Base-by-base conservation (phyloP, 1,140 invertebrate genomes). In the Cyphomyrmex costatus region DNA sequence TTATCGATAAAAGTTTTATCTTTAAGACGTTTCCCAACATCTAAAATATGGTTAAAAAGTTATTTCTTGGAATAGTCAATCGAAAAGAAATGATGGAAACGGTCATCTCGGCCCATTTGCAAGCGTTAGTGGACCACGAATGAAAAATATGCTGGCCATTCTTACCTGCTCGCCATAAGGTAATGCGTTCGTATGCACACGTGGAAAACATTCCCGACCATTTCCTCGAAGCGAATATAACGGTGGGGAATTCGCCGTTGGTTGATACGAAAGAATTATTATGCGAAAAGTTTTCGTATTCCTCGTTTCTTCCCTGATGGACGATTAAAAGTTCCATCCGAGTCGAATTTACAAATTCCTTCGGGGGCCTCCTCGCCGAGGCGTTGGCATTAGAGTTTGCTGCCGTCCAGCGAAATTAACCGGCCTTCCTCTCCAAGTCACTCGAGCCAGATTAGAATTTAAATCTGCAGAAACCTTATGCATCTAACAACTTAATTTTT, bases 261-360 rank as follows among this genome's bases (percentile, higher is more conserved):
- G 71, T 71, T 68, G 51, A 70, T 56, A 86, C 65, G 82, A 90
- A 92, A 93, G 89, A 93, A 93, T 93, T 93, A 93, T 93, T 93
- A 93, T 92, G 92, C 92, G 91, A 93, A 94, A 94, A 94, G 92
- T 93, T 68, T 94, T 10, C 79, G 85, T 74, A 73, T 70, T 83
- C 82, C 91, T 89, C 92, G 90, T 91, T 92, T 93, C 91, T 90
- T 92, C 91, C 88, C 91, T 89, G 93, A 93, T 93, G 92, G 92
- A 92, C 93, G 93, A 93, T 94, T 93, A 92, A 94, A 94, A 93
- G 90, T 94, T 94, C 89, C 86, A 84, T 61, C 90, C 65, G 63
- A 80, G 89, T 92, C 92, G 93, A 93, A 93, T 93, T 93, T 93
- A 93, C 92, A 93, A 93, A 93, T 93, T 93, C 91, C 91, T 93